Percentiles rank a stretch among this genome's conserved stretches.
Evolutionary conservation across 2,797 vertebrate species (phyloP).

Genomic region (Phataginus tetradactyla): DNA sequence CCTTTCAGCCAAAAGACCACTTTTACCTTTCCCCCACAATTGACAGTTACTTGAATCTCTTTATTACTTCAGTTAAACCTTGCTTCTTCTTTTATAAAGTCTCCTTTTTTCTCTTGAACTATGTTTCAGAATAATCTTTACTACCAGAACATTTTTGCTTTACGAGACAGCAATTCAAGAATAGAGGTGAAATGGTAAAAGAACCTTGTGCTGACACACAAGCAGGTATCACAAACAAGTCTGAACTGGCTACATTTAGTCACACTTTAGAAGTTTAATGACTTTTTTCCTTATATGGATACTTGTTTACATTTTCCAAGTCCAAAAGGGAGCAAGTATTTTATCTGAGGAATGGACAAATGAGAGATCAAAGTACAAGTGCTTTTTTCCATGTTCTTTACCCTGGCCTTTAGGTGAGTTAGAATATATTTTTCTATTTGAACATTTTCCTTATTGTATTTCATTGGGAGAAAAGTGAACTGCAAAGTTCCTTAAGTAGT

Average conservation of each 20-base stretch:
- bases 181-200: slow-evolving; percentile 20
- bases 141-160: slow-evolving; percentile 37
- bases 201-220: background rate
- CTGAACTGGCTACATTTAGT: background rate
- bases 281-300: slow-evolving; percentile 38
- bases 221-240: background rate
- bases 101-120: background rate
- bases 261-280: background rate
- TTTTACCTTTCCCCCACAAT: slow-evolving; percentile 25
- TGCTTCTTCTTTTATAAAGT: background rate
- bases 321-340: slow-evolving; percentile 59
- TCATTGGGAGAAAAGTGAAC: slow-evolving; percentile 65
- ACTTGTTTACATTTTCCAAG: slow-evolving; percentile 65
- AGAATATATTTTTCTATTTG: slow-evolving; percentile 77
- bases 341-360: slow-evolving; percentile 62
- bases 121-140: slow-evolving; percentile 40
- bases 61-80: background rate
- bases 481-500: slow-evolving; percentile 43
- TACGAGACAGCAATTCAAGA: slow-evolving; percentile 31
- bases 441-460: slow-evolving; percentile 76
- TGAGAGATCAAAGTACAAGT: slow-evolving; percentile 63
- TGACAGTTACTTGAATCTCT: background rate
- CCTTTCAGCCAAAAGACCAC: background rate
- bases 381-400: background rate
- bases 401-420: slow-evolving; percentile 22